A percentile compares a stretch with the other conserved stretches of the same genome.
phyloP scores from a whole-genome alignment of 2,888 invertebrate genomes.

The Ecdyonurus torrentis region DNA sequence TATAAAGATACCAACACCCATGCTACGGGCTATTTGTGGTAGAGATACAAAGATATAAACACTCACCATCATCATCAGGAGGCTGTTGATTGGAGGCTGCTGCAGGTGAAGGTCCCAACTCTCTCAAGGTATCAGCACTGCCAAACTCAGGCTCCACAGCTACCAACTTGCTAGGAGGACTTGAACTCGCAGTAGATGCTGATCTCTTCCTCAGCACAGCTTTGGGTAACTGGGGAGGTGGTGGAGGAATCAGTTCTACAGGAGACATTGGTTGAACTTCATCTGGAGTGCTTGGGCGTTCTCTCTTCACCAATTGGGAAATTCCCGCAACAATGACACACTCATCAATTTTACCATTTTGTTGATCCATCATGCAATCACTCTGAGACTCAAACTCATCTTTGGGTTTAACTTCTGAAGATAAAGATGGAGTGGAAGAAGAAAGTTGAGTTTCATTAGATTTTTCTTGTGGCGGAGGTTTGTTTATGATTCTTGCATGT shows the following conservation, averaged over 20 bases:
- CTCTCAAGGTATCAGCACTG: background rate
- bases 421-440: background rate
- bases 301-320: background rate
- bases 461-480: slow-evolving; percentile 17
- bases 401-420: background rate
- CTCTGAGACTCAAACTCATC: background rate
- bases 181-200: background rate
- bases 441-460: background rate
- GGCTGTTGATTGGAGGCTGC: too few species aligned
- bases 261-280: background rate
- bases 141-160: background rate
- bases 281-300: background rate
- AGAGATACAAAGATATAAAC: background rate
- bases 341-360: background rate
- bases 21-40: background rate
- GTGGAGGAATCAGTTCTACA: background rate
- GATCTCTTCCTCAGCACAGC: background rate
- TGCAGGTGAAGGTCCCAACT: background rate
- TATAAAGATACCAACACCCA: background rate
- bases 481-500: slow-evolving; percentile 57
- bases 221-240: background rate
- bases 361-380: background rate
- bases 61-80: background rate
- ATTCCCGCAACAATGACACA: background rate
- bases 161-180: background rate